Percentiles rank a stretch among this genome's conserved stretches.
These are phyloP conservation scores for Orussus abietinus DNA, from an alignment of 1,140 invertebrate species.

Conservation along the genomic window DNA sequence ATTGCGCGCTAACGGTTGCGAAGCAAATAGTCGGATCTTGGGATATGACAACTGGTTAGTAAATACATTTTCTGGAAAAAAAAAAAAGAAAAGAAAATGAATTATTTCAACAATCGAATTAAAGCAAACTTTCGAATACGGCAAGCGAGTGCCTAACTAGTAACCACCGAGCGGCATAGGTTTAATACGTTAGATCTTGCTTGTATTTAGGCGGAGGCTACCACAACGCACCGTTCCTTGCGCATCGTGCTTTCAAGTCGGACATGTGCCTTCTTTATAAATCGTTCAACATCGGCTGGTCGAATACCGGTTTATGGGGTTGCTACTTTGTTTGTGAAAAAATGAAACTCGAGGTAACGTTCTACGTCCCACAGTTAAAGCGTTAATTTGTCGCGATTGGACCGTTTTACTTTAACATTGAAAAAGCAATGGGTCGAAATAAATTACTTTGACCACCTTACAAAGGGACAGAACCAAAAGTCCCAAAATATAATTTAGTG, in stretches of 20 bases:
- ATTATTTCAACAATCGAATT: too few species aligned
- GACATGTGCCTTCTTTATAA: constrained; percentile 43
- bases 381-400: background rate
- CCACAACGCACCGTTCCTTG: constrained; percentile 33
- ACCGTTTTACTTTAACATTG: background rate
- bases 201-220: constrained; percentile 30
- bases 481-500: background rate
- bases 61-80: too few species aligned
- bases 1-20: constrained; percentile 22
- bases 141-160: too few species aligned
- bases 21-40: constrained; percentile 29
- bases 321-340: constrained; percentile 39
- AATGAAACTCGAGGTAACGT: constrained; percentile 30
- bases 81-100: too few species aligned
- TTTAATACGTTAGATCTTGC: too few species aligned
- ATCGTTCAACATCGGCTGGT: constrained; percentile 44
- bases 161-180: too few species aligned
- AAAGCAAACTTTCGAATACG: too few species aligned
- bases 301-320: constrained; percentile 49
- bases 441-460: too few species aligned
- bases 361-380: too few species aligned
- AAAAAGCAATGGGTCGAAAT: constrained; percentile 7
- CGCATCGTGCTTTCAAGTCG: constrained; percentile 30
- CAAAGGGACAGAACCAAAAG: too few species aligned
- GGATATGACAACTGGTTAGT: constrained; percentile 20